Base-by-base conservation (phyloP, 2,888 invertebrate species). In the Axea sp. region DNA sequence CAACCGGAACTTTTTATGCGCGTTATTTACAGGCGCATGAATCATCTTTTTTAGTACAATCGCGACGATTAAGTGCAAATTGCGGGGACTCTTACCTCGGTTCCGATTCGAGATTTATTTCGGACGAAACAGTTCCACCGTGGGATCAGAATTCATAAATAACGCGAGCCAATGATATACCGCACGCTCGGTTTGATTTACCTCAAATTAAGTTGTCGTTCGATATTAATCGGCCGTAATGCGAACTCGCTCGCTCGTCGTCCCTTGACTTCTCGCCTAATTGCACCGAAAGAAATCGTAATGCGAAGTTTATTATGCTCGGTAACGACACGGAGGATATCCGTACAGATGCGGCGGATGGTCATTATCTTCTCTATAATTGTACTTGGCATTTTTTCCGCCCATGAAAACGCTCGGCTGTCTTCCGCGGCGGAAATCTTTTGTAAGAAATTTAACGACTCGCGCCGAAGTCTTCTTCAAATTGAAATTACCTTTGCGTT, bases 21-120 rank as follows among this genome's bases (percentile, higher is more conserved):
- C 30, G 41, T 69, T 60, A 69, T 69, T 69, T 60, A 69, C 45
- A 49, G 41, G 33, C 53, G 24, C 35, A 69, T 69, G 69, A 69
- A 69, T 69, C 69, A 69, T 69, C 33, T 41, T 59, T 68, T 68
- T 68, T 68, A 59, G 51, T 57, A 43, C 59, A 68, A 51, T 59
- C 43, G 31, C 17, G 33, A 51, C 68, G 59, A 59, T 68, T 68
- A 59, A 68, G 33, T 51, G 49, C 31, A 55, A 12, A 68, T 68
- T 68, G 49, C 43, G 35, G 12, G 31, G 30, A 49, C 33, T 57
- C 51, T 59, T 51, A 49, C 49, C 43, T 41, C 31, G 33, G 33
- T 33, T 43, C 15, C 43, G 59, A 68, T 59, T 39, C 15, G 51
- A 59, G 57, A 49, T 68, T 68, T 68, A 68, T 68, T 59, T 59